These are phyloP conservation scores for Lordiphosa andalusiaca DNA, from an alignment of 2,888 invertebrate species.

Conservation along the genomic window DNA sequence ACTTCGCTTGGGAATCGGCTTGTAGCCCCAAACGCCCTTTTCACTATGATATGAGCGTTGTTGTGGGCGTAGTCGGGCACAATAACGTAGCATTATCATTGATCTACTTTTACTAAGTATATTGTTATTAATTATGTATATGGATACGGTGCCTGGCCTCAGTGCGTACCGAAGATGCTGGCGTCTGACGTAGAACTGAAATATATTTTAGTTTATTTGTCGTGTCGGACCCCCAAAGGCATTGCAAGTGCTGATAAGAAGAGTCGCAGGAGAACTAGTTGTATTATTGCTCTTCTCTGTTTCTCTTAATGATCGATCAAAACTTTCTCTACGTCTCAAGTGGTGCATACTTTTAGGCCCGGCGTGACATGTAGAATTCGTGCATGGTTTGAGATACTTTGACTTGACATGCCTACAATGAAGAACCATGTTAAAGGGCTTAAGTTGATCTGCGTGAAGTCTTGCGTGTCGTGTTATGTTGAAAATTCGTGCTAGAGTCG, in stretches of 20 bases:
- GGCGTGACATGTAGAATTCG: too few relatives aligned
- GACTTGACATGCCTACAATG: too few relatives aligned
- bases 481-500: too few relatives aligned
- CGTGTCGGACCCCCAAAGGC: slow-evolving; percentile 37
- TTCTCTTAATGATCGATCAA: too few relatives aligned
- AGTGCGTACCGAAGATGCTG: slow-evolving; percentile 20
- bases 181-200: slow-evolving; percentile 47
- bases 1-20: slow-evolving; percentile 61
- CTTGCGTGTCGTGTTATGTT: too few relatives aligned
- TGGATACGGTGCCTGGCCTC: slow-evolving; percentile 2
- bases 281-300: too few relatives aligned
- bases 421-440: too few relatives aligned
- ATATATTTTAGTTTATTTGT: slow-evolving; percentile 19
- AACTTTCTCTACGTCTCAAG: too few relatives aligned
- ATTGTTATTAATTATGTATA: not conserved
- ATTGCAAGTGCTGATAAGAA: slow-evolving; percentile 45
- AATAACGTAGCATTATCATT: slow-evolving; percentile 48
- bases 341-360: too few relatives aligned
- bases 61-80: slow-evolving; percentile 33
- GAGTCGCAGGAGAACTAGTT: not conserved
- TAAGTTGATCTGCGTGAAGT: too few relatives aligned
- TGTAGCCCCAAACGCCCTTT: slow-evolving; percentile 78
- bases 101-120: slow-evolving; percentile 9
- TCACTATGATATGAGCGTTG: slow-evolving; percentile 75
- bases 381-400: too few relatives aligned